phyloP scores from a whole-genome alignment of 2,888 invertebrate species.

The Agrochola macilenta region DNA sequence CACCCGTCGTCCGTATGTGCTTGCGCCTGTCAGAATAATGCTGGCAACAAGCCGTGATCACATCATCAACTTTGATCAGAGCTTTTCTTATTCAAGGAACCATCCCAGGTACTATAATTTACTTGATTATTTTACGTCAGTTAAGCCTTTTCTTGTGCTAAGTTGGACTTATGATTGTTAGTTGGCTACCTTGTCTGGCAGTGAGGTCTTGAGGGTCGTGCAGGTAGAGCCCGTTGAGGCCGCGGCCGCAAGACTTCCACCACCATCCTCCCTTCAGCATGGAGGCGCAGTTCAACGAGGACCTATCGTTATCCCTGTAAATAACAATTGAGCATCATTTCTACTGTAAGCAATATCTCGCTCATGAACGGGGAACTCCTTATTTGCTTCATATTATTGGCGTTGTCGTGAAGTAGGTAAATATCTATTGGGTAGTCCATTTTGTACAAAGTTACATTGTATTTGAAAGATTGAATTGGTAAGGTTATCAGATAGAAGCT shows the following conservation, averaged over 20 bases:
- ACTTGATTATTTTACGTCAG: background rate
- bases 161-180: background rate
- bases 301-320: conserved; percentile 96
- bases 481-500: background rate
- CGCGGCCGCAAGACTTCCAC: conserved; percentile 98
- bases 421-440: background rate
- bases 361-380: background rate
- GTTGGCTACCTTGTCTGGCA: conserved; percentile 94
- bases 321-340: conserved; percentile 18
- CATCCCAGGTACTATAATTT: background rate
- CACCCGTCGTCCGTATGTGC: background rate
- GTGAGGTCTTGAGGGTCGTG: conserved; percentile 97
- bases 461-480: conserved; percentile 1
- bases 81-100: background rate
- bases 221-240: conserved; percentile 96
- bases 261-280: conserved; percentile 99
- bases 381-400: conserved; percentile 1
- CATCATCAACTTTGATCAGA: background rate
- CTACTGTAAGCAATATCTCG: background rate
- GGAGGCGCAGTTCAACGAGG: conserved; percentile 97
- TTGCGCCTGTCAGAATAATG: conserved; percentile 29
- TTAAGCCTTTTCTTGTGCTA: background rate
- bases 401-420: background rate
- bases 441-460: conserved; percentile 5
- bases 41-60: conserved; percentile 10